Evolutionary conservation across 2,888 invertebrate species (phyloP).

Genomic region (Synergus gifuensis): DNA sequence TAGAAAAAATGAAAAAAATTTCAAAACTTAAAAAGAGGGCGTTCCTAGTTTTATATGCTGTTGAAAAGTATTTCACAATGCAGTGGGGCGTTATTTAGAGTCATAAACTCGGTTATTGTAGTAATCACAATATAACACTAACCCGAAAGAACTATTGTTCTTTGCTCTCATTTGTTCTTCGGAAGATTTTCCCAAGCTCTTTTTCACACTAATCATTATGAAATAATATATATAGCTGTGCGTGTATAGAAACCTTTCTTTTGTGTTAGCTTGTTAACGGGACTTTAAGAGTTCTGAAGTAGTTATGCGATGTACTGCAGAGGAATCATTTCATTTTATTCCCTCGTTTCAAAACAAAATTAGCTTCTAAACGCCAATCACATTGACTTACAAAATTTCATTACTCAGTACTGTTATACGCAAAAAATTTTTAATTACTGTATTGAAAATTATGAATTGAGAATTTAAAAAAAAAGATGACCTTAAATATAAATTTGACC

Average conservation of each 20-base stretch:
- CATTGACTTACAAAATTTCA: neutral
- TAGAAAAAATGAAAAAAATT: too few species aligned
- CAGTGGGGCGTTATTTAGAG: constrained; percentile 12
- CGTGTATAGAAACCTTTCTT: neutral
- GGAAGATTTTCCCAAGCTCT: constrained; percentile 22
- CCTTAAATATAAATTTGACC: neutral
- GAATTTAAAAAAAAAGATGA: neutral
- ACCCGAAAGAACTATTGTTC: constrained; percentile 31
- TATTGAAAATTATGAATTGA: too few species aligned
- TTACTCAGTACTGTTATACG: too few species aligned
- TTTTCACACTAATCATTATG: constrained; percentile 13
- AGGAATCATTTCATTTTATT: neutral
- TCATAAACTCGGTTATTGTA: constrained; percentile 25
- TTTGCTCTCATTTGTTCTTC: constrained; percentile 16
- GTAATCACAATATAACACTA: constrained; percentile 25
- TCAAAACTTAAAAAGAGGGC: neutral
- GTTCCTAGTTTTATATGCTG: neutral
- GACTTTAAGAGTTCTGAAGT: neutral
- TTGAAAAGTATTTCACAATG: constrained; percentile 5
- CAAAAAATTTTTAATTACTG: too few species aligned
- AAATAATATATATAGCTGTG: neutral
- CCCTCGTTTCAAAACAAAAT: neutral
- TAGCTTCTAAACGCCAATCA: neutral
- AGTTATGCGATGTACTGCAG: neutral
- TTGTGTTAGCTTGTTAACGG: neutral